A percentile compares a stretch with the other conserved stretches of the same genome.
Evolutionary conservation across 30 jellyfish, hydroid and myxozoan species (phyloP).

Genomic region (Turritopsis rubra): DNA sequence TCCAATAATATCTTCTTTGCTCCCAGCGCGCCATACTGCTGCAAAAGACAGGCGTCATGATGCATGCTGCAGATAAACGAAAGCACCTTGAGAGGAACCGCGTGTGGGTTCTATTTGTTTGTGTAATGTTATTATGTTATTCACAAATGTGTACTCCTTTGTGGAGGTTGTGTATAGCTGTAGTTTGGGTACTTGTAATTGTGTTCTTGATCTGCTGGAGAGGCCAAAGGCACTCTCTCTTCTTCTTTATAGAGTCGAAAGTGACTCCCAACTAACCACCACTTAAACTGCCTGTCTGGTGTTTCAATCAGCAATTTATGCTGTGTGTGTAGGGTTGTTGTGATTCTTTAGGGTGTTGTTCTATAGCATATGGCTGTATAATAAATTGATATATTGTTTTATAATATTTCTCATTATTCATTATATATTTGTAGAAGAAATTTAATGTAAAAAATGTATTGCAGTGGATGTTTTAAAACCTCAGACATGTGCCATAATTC

Average conservation of each 20-base stretch:
- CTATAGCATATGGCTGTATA: too few relatives aligned
- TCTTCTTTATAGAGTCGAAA: background rate
- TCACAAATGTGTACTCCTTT: background rate
- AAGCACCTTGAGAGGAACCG: background rate
- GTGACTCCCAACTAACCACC: background rate
- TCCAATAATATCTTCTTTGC: background rate
- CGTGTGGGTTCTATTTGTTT: background rate
- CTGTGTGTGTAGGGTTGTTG: too few relatives aligned
- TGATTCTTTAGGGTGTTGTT: too few relatives aligned
- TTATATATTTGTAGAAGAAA: too few relatives aligned
- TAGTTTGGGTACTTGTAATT: background rate
- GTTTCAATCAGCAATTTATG: background rate
- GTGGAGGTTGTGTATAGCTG: background rate
- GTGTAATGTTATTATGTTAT: background rate
- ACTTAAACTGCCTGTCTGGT: background rate
- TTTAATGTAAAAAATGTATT: too few relatives aligned
- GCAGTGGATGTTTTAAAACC: too few relatives aligned
- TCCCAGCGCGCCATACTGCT: background rate
- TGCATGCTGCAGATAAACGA: background rate
- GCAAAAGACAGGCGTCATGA: background rate
- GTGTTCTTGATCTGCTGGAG: background rate
- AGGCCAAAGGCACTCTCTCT: background rate
- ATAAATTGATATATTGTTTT: too few relatives aligned
- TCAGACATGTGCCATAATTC: too few relatives aligned
- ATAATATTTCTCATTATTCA: too few relatives aligned